Conservation (phyloP, 2,888 invertebrate genomes). For the Meganola albula region DNA sequence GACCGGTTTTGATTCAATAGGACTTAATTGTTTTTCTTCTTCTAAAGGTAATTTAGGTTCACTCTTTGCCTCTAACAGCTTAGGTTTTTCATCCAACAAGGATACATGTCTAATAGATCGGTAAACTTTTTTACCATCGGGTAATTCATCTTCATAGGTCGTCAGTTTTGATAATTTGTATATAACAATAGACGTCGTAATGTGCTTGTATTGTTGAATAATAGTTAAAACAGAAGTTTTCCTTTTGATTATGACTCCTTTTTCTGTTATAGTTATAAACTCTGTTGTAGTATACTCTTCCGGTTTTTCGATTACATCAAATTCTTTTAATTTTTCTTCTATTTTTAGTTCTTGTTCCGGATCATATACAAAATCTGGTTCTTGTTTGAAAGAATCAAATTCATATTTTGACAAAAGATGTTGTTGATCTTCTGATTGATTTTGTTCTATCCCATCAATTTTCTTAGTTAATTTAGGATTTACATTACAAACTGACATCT, state of each 20-base stretch:
- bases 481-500: no score
- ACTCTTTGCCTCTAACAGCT: neutral
- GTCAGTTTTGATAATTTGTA: constrained; percentile 13
- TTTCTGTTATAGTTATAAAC: constrained; percentile 6
- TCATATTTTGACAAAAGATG: neutral
- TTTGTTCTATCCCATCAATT: no score
- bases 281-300: constrained; percentile 11
- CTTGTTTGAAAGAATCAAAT: constrained; percentile 4
- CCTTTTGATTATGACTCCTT: constrained; percentile 5
- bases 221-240: constrained; percentile 12
- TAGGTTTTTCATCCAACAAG: constrained; percentile 11
- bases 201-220: constrained; percentile 9
- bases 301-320: constrained; percentile 4
- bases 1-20: no score
- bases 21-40: constrained; percentile 11
- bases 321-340: constrained; percentile 9
- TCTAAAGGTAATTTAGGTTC: constrained; percentile 6
- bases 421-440: neutral
- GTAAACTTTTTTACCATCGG: constrained; percentile 10
- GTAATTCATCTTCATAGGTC: constrained; percentile 8
- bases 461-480: no score
- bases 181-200: neutral
- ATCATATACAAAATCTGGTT: constrained; percentile 10
- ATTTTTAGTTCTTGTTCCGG: constrained; percentile 11
- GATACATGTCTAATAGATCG: constrained; percentile 9